Evolutionary conservation across 2,888 invertebrate species (phyloP), one percentile per base, ranked within the genome.

Genomic region (Nesidiocoris tenuis): DNA sequence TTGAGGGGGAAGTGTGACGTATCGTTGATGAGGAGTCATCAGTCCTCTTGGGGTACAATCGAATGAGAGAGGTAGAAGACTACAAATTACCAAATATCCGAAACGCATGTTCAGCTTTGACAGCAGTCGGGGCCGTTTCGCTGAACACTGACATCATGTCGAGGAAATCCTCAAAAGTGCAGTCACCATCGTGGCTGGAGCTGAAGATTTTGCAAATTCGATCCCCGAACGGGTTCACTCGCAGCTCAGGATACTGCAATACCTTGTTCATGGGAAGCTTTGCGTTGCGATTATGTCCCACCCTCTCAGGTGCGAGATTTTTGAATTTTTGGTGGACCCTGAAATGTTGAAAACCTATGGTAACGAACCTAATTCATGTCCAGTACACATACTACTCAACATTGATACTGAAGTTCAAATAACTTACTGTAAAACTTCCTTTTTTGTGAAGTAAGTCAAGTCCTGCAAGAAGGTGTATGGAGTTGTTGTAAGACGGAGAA

Each of bases 81-180:
- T n/a, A n/a, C n/a, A n/a, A n/a, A n/a, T 85, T 86, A 95, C 96
- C 96, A 87, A 95, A 96, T 84, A 97, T 95, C 83, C 95, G 88
- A 85, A 97, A 97, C 1, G 96, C 96, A 85, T 97, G 96, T 83
- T 95, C 95, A 16, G 96, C 92, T 84, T 97, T 97, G 0, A 97
- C 92, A 79, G 93, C 91, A 81, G 94, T 91, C 0, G 96, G 96
- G 7, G 96, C 94, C 81, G 89, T 90, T 81, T 95, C 94, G 82
- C 95, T 94, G 81, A 97, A 94, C 18, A 96, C 95, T 0, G 95
- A 96, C 92, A 96, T 95, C 96, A 97, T 96, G 82, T 97, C 96
- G 1, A 97, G 86, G 82, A 96, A 97, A 83, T 97, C 96, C 84
- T 97, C 96, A 85, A 97, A 97, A 0, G 94, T 94, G 83, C 95